A percentile compares a stretch with the other conserved stretches of the same genome.
Conservation (phyloP, 2,888 invertebrate species). For the Drosophila phalerata region DNA sequence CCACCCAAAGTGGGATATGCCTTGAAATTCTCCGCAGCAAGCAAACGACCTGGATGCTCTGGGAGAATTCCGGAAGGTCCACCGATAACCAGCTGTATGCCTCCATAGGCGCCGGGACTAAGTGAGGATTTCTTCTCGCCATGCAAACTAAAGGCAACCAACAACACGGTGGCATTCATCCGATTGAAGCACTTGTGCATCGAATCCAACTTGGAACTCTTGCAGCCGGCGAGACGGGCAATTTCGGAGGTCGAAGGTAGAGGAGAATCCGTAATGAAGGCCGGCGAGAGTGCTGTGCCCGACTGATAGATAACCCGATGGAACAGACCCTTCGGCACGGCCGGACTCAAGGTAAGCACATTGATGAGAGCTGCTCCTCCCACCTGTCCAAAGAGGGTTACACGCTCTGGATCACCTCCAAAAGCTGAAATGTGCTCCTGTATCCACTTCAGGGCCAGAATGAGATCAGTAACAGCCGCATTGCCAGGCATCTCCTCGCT, state of each 20-base stretch:
- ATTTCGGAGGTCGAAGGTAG: slow-evolving; percentile 83
- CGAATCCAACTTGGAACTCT: slow-evolving; percentile 72
- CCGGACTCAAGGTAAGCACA: slow-evolving; percentile 85
- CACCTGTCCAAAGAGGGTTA: slow-evolving; percentile 87
- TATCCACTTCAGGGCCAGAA: slow-evolving; percentile 87
- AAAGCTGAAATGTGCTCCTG: slow-evolving; percentile 86
- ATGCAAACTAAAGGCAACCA: slow-evolving; percentile 84
- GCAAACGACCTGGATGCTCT: slow-evolving; percentile 81
- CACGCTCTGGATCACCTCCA: slow-evolving; percentile 86
- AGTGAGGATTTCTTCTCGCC: slow-evolving; percentile 66
- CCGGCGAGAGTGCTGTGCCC: slow-evolving; percentile 86
- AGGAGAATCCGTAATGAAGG: slow-evolving; percentile 86
- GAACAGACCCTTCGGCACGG: slow-evolving; percentile 85
- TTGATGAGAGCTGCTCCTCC: slow-evolving; percentile 86
- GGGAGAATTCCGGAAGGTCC: slow-evolving; percentile 84
- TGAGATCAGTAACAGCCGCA: slow-evolving; percentile 86
- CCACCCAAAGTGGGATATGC: slow-evolving; percentile 86
- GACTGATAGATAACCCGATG: slow-evolving; percentile 87
- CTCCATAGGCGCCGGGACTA: slow-evolving; percentile 75
- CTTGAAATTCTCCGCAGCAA: slow-evolving; percentile 79
- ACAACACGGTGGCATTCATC: slow-evolving; percentile 82
- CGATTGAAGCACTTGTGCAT: slow-evolving; percentile 84
- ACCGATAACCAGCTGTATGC: slow-evolving; percentile 83
- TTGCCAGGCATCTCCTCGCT: slow-evolving; percentile 87
- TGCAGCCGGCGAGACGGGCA: slow-evolving; percentile 84